Conservation (phyloP, 2,797 vertebrate species). For the Limnodromus scolopaceus region DNA sequence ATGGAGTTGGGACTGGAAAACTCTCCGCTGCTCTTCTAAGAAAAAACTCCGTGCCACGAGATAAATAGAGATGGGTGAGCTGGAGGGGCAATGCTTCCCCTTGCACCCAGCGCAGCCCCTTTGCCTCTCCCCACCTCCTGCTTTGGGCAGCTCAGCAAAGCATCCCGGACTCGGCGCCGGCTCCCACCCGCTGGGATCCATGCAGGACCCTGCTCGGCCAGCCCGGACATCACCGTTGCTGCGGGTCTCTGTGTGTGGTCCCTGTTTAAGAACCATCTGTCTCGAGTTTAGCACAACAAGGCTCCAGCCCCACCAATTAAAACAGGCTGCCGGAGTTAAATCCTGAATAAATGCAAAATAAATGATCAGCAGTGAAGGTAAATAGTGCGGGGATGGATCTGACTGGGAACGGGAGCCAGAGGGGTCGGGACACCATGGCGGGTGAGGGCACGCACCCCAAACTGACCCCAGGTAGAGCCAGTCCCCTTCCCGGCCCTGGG, state of each 20-base stretch:
- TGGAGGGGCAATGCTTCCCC: background rate
- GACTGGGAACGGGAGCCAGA: background rate
- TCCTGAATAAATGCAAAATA: slow-evolving; percentile 32
- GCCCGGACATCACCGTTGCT: slow-evolving; percentile 39
- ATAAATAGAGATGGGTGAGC: background rate
- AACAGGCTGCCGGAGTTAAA: slow-evolving; percentile 50
- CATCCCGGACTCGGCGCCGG: accelerated
- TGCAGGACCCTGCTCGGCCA: background rate
- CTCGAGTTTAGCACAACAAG: slow-evolving; percentile 70
- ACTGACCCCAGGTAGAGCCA: background rate
- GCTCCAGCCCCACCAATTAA: slow-evolving; percentile 51
- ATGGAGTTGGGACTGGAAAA: background rate
- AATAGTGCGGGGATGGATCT: background rate
- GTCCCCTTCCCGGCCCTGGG: background rate
- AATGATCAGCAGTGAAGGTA: slow-evolving; percentile 20
- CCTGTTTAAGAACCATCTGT: slow-evolving; percentile 74
- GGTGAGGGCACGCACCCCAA: accelerated
- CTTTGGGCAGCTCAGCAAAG: background rate
- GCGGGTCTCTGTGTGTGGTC: slow-evolving; percentile 71
- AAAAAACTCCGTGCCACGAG: background rate
- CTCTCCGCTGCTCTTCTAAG: background rate
- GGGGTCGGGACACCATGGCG: background rate
- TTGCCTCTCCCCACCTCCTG: background rate
- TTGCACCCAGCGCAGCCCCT: background rate
- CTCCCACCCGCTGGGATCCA: background rate